Evolutionary conservation across 1,140 invertebrate genomes (phyloP).

Genomic region (Metopolophium dirhodum): DNA sequence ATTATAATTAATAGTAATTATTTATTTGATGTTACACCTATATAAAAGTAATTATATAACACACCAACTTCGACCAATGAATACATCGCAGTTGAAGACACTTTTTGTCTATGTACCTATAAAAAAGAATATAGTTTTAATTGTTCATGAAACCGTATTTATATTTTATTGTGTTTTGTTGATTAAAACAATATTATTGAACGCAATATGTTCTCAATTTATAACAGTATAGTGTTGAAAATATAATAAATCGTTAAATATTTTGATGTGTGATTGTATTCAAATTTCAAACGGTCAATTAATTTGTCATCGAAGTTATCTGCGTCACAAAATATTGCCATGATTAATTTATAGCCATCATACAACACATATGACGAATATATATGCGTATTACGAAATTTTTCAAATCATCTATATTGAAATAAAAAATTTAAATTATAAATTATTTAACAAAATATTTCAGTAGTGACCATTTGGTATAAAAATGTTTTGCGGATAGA

Average conservation of each 20-base stretch:
- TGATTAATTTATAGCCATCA: neutral
- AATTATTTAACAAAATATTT: too few relatives aligned
- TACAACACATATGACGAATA: neutral
- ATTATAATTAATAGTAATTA: neutral
- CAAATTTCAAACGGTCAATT: neutral
- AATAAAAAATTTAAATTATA: too few relatives aligned
- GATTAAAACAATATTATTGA: neutral
- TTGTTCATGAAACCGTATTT: neutral
- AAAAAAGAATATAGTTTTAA: neutral
- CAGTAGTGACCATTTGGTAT: too few relatives aligned
- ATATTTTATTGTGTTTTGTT: neutral
- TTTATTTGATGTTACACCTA: too few relatives aligned
- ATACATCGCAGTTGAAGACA: neutral
- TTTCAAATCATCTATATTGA: too few relatives aligned
- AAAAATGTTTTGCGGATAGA: too few relatives aligned
- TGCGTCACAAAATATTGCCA: neutral
- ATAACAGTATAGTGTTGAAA: neutral
- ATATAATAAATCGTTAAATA: neutral
- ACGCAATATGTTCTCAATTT: neutral
- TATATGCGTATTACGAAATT: too few relatives aligned
- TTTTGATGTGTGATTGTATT: neutral
- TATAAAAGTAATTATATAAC: too few relatives aligned
- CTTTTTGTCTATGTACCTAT: neutral
- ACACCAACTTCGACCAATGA: neutral
- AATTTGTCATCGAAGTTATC: neutral